Evolutionary conservation across 2,888 invertebrate species (phyloP), one percentile per base, ranked within the genome.

Genomic region (Saturnia pavonia): DNA sequence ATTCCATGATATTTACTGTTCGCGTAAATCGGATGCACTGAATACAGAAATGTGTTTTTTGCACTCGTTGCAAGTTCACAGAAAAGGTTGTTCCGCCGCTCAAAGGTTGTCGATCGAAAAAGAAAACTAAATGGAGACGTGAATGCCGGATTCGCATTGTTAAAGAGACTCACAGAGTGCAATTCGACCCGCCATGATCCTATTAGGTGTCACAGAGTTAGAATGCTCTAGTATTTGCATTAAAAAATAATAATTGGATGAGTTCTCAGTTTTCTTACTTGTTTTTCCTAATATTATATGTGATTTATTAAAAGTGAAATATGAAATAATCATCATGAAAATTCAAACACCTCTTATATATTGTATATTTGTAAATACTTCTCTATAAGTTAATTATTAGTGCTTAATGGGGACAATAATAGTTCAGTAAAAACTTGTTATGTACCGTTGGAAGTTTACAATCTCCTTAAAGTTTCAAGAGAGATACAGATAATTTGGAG

Each of bases 131-230:
- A 79, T 73, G n/a, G n/a, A 77, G 73, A 75, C 69, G 74, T 65
- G 66, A 74, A 78, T 72, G 73, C 72, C 76, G 77, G 75, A 72
- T 80, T 72, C 74, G 71, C 76, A 72, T 74, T 77, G 75, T 77
- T 79, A 81, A 78, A 76, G 77, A 77, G 77, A 79, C 80, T 79
- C 54, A 54, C 54, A 54, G 54, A 22, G 54, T 54, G 54, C 54
- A 54, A 54, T 11, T 54, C 9, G 22, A 22, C 22, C 54, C 22
- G 54, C 1, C 54, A 9, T 22, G 54, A 54, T 54, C 54, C 22
- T 54, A 54, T 54, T 54, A 54, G n/a, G 22, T 54, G 54, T 22
- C 19, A 54, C 54, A 54, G 43, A 43, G 43, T 8, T 54, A 54
- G 54, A 54, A 54, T n/a, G 48, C 19, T 48, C 19, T 48, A 19